Base-by-base conservation (phyloP, 2,888 invertebrate species). In the Cheilosia scutellata region DNA sequence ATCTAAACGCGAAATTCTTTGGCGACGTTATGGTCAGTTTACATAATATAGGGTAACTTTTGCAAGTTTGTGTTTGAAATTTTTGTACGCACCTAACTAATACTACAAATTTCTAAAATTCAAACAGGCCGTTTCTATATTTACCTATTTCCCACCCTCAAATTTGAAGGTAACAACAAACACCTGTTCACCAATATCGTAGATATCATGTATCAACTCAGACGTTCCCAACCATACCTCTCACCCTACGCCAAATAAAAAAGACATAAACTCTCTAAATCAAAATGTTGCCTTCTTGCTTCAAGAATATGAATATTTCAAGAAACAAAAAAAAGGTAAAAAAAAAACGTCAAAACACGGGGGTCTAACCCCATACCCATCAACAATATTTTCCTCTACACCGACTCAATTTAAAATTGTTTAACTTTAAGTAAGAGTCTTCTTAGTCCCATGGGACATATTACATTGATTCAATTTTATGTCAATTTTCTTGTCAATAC, bases 401-500 rank as follows among this genome's bases (percentile, higher is more conserved):
- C 16, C 7, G 79, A 42, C 79, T 80, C 84, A 84, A 84, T 84
- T 84, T 84, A 84, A 84, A 80, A 80, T 75, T 79, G 84, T 71
- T 79, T 84, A 79, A 80, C 80, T 84, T 76, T 47, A 79, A 86
- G 65, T 68, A 72, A 57, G 66, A 76, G 51, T 40, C 47, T 37
- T 11, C 20, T 65, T 27, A 60, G 33, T 76, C 92, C 90, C 91
- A 89, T 89, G 90, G 91, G 92, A 90, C 91, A 90, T 90, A 91
- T 92, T 92, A 92, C 90, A 92, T 92, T 92, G 92, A 92, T 92
- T 92, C 92, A 92, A 92, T 92, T 92, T 92, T 90, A 92, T 92
- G 92, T 92, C 92, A 92, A 92, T 92, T 92, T 92, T 91, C 91
- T 90, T 92, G 92, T 92, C 92, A 92, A 92, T 92, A 90, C 91